Evolutionary conservation across 53 echinoderm and acorn worm genomes (phyloP).

Genomic region (Stichopus horrens): DNA sequence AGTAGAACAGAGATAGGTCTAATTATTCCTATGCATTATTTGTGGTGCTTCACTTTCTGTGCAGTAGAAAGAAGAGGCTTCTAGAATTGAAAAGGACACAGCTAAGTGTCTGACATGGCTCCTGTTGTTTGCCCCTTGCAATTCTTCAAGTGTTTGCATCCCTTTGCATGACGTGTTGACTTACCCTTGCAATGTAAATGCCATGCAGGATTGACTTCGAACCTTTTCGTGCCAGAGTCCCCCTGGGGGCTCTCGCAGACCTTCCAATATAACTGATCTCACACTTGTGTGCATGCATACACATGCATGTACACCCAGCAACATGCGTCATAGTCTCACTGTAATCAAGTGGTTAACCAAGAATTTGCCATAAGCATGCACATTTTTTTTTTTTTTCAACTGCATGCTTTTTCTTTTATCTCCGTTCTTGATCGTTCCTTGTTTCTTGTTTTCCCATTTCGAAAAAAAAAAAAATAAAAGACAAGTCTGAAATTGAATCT

Average conservation of each 20-base stretch:
- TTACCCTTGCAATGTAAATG: slow-evolving; percentile 22
- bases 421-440: neutral
- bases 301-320: slow-evolving; percentile 31
- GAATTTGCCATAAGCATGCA: slow-evolving; percentile 7
- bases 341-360: slow-evolving; percentile 27
- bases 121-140: neutral
- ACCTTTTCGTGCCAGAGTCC: slow-evolving; percentile 15
- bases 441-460: neutral
- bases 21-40: too few relatives aligned
- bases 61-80: too few relatives aligned
- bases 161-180: slow-evolving; percentile 31
- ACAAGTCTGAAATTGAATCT: slow-evolving; percentile 29
- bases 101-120: neutral
- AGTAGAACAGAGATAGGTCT: too few relatives aligned
- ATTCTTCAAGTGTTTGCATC: slow-evolving; percentile 18
- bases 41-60: too few relatives aligned
- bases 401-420: neutral
- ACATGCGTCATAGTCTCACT: slow-evolving; percentile 5
- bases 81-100: neutral
- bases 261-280: neutral
- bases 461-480: neutral
- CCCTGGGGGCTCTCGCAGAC: slow-evolving; percentile 7
- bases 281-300: slow-evolving; percentile 21
- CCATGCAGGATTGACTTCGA: slow-evolving; percentile 16
- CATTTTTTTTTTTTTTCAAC: neutral